phyloP scores from a whole-genome alignment of 2,797 vertebrate species.

The Galago senegalensis region DNA sequence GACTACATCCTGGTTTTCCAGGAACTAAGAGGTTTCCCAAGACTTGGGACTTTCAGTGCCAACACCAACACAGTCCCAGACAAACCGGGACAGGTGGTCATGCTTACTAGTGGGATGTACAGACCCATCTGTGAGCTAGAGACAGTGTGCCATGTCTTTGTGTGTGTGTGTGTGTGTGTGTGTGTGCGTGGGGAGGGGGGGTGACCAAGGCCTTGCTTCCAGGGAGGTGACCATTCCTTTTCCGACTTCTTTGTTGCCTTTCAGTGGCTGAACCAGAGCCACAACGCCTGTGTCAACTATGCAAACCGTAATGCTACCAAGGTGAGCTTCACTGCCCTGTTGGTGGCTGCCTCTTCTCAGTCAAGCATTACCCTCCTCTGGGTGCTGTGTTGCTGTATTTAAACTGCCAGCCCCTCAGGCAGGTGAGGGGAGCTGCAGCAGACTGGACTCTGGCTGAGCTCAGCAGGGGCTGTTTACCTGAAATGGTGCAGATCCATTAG shows the following conservation, averaged over 20 bases:
- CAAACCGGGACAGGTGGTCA: neutral
- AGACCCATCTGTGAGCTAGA: neutral
- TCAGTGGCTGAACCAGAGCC: conserved; percentile 98
- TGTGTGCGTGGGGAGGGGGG: neutral
- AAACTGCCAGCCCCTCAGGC: neutral
- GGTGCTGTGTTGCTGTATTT: neutral
- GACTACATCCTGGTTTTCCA: neutral
- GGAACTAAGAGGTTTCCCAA: neutral
- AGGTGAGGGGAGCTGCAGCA: no score
- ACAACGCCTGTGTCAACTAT: conserved; percentile 98
- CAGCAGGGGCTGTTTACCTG: neutral
- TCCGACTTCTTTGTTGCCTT: conserved; percentile 67
- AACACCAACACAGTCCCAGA: neutral
- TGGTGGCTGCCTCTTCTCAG: neutral
- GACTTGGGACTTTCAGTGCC: neutral
- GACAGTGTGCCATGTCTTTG: neutral
- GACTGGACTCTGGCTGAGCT: neutral
- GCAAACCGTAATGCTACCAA: conserved; percentile 96
- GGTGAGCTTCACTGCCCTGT: conserved; percentile 87
- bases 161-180: neutral
- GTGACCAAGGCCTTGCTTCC: neutral
- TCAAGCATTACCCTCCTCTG: neutral
- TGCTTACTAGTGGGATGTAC: neutral
- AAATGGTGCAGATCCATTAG: neutral
- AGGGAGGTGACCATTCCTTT: neutral